Base-by-base conservation (phyloP, 2,113 vertebrate species). In the Gymnarchus niloticus region DNA sequence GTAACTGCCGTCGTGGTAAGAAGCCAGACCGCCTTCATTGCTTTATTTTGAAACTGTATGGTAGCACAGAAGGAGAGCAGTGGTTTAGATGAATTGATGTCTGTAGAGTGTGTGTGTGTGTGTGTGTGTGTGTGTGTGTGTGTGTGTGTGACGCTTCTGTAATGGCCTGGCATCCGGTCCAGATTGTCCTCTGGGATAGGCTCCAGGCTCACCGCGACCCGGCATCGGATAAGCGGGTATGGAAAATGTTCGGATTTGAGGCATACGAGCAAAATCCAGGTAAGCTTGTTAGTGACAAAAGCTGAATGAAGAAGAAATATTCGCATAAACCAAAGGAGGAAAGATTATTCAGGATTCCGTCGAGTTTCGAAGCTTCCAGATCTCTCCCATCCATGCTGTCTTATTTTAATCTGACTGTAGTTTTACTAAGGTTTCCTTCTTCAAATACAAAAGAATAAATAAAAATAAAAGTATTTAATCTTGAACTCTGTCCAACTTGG, bases 101-200 rank as follows among this genome's bases (percentile, higher is more conserved):
- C 65, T 41, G 65, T 41, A 37, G 33, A 73, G 65, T 73, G 65
- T 41, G 65, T 73, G 14, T 69, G 65, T 69, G 37, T 69, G 59
- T 9, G 23, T 80, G 48, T 81, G 77, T 51, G 21, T 49, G 8
- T 78, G 44, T 80, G 77, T n/a, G 23, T 51, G 46, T 80, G 46
- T 80, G 76, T 80, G 46, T 49, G 77, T 46, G n/a, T n/a, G n/a
- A n/a, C 46, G n/a, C n/a, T 81, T 46, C 77, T 81, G 19, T 51
- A 48, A 81, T 81, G 21, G 77, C 23, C 46, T 81, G 77, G 41
- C 77, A 81, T 81, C 77, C 77, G 44, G 48, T 81, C 77, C 41
- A 49, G 77, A 51, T 48, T 81, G 77, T 81, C 44, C 44, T 81
- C 65, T 2, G 33, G 65, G 65, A 73, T 33, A 5, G 65, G 65